phyloP scores from a whole-genome alignment of 30 jellyfish, hydroid and myxozoan species.

The Turritopsis dohrnii region DNA sequence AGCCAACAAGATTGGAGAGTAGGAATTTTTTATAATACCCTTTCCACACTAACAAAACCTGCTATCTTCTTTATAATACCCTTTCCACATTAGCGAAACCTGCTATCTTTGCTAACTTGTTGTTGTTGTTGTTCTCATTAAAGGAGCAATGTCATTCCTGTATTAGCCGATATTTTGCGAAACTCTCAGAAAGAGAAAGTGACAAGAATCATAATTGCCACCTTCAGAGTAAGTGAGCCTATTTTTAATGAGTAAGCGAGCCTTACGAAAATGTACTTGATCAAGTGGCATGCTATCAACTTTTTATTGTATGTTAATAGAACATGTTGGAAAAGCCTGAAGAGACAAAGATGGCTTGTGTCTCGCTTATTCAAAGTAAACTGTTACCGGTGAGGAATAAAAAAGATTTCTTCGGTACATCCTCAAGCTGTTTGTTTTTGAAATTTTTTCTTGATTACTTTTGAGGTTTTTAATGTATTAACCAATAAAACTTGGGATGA shows the following conservation, averaged over 20 bases:
- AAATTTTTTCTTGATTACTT: not conserved
- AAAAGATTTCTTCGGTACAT: no score
- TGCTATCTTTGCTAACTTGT: not conserved
- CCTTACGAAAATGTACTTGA: no score
- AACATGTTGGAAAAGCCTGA: slow-evolving; percentile 80
- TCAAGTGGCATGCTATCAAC: no score
- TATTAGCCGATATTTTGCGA: slow-evolving; percentile 70
- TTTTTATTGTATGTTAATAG: slow-evolving; percentile 42
- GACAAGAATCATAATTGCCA: slow-evolving; percentile 72
- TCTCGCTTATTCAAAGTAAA: slow-evolving; percentile 82
- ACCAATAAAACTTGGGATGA: slow-evolving; percentile 86
- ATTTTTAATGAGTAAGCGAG: no score
- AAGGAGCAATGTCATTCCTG: slow-evolving; percentile 80
- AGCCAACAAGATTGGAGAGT: slow-evolving; percentile 78
- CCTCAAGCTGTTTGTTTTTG: no score
- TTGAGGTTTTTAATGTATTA: slow-evolving; percentile 71
- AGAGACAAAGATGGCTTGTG: slow-evolving; percentile 67
- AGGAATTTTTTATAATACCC: slow-evolving; percentile 20
- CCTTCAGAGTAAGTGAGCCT: slow-evolving; percentile 71
- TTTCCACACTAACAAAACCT: not conserved
- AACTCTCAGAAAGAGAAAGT: slow-evolving; percentile 89
- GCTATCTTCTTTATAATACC: not conserved
- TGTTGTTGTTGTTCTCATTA: not conserved
- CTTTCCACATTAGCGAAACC: not conserved
- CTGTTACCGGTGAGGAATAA: slow-evolving; percentile 66